phyloP scores from a whole-genome alignment of 2,888 invertebrate species.

The Phaonia tiefii region DNA sequence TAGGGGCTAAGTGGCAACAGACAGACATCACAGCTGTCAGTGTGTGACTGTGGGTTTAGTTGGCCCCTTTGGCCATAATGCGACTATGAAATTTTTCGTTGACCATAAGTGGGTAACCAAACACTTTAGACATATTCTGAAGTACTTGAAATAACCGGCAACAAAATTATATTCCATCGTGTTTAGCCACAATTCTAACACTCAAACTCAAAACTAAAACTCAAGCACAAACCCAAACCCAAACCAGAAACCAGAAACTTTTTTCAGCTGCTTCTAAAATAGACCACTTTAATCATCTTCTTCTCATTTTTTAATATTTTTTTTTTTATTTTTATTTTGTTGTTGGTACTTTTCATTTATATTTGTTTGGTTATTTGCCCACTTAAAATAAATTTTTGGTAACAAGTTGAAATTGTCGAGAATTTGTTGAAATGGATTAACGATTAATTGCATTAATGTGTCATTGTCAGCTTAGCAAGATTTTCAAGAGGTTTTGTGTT shows the following conservation, averaged over 20 bases:
- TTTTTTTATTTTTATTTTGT: not conserved
- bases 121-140: conserved; percentile 64
- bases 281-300: conserved; percentile 1
- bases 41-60: conserved; percentile 30
- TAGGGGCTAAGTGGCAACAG: conserved; percentile 27
- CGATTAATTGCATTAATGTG: not conserved
- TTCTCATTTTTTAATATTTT: conserved; percentile 10
- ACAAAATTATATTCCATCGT: conserved; percentile 22
- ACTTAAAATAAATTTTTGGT: conserved; percentile 11
- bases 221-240: not conserved
- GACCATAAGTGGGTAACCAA: conserved; percentile 64
- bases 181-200: conserved; percentile 25
- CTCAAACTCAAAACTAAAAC: not conserved
- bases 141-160: conserved; percentile 58
- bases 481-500: not conserved
- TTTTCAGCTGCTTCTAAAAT: not conserved
- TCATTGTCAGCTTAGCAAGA: not conserved
- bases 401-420: conserved; percentile 14
- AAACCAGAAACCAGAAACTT: not conserved
- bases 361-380: not conserved
- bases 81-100: conserved; percentile 16
- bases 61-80: not conserved
- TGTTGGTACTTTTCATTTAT: not conserved
- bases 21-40: not conserved
- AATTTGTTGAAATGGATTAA: not conserved